Evolutionary conservation across 2,888 invertebrate species (phyloP), one percentile per base, ranked within the genome.

Genomic region (Melinopterus prodromus): DNA sequence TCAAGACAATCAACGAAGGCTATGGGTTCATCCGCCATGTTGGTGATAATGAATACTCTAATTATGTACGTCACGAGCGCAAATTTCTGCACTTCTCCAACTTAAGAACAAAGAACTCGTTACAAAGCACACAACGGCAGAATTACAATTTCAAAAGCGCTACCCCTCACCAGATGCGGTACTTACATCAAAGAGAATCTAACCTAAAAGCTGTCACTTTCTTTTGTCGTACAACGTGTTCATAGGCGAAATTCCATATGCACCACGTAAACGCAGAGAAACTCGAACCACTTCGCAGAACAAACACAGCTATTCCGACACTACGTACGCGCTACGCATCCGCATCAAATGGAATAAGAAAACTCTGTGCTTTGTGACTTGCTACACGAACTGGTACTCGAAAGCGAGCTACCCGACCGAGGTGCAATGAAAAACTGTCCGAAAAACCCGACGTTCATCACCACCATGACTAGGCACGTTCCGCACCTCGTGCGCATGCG

Each of bases 31-130:
- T 78, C 77, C 83, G 83, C 83, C 83, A 83, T 83, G 80, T 83
- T 83, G 82, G 80, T 80, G 82, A 80, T 84, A 84, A 83, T 83
- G 82, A 82, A 82, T 53, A 53, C 53, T 80, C 78, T 83, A 84
- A 83, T 83, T 83, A 82, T 80, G 70, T 80, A 81, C 84, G 84
- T 84, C 84, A 83, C 77, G 78, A 76, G 76, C 53, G 53, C 12
- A 53, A 53, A 53, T 53, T 53, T 53, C 53, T 53, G 12, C 53
- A 4, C 26, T 3, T 26, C 3, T 26, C 3, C 70, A 70, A 26
- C 71, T 16, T 12, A 35, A 71, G 71, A 71, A 71, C 71, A 71
- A 71, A 71, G 71, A 26, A 26, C 26, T 26, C 70, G 70, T n/a
- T 35, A 71, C 35, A 71, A 71, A 35, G 16, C 71, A 71, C 71